Evolutionary conservation across 2,888 invertebrate genomes (phyloP).

Genomic region (Harpalus rufipes): DNA sequence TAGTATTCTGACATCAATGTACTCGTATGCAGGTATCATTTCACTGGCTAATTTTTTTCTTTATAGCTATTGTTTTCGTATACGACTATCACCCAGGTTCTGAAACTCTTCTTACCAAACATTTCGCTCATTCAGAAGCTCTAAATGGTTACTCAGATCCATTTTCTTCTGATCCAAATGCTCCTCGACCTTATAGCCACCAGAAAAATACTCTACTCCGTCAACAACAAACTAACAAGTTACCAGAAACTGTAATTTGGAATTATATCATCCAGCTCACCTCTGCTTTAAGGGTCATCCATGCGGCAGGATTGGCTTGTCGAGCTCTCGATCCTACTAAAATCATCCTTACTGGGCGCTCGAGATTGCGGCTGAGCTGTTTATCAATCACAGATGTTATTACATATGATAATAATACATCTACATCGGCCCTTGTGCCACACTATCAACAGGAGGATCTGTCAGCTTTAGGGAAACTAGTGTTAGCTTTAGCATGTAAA

Average conservation of each 20-base stretch:
- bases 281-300: conserved; percentile 94
- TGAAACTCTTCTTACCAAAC: conserved; percentile 91
- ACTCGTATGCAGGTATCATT: background rate
- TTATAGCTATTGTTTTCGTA: conserved; percentile 94
- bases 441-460: conserved; percentile 95
- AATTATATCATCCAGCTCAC: conserved; percentile 96
- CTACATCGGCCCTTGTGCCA: conserved; percentile 80
- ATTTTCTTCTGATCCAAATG: conserved; percentile 90
- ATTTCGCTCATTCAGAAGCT: conserved; percentile 84
- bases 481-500: conserved; percentile 95
- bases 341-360: conserved; percentile 88
- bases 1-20: conserved; percentile 75
- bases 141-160: conserved; percentile 86
- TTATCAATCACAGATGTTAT: conserved; percentile 90
- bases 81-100: conserved; percentile 97
- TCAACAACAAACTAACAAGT: conserved; percentile 83
- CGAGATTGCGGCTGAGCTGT: conserved; percentile 81
- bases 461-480: conserved; percentile 92
- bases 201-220: conserved; percentile 90
- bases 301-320: conserved; percentile 87
- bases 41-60: conserved; percentile 48
- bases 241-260: conserved; percentile 96
- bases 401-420: conserved; percentile 84
- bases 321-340: conserved; percentile 95
- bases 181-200: conserved; percentile 89